A percentile compares a stretch with the other conserved stretches of the same genome.
Conservation (phyloP, 2,113 vertebrate species). For the Pelecanoides urinatrix region DNA sequence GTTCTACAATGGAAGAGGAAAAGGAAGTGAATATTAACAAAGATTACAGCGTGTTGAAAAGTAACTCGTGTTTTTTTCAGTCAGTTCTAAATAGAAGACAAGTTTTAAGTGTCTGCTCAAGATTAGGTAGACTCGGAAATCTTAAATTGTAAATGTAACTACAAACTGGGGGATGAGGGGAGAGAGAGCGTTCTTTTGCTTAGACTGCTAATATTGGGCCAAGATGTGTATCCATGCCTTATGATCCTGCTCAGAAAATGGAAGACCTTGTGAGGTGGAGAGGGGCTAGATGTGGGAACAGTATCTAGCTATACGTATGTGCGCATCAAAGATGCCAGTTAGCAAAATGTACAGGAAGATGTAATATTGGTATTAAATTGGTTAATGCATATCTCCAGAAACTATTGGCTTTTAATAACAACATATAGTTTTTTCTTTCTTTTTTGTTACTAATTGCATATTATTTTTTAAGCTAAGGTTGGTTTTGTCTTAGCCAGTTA, state of each 20-base stretch:
- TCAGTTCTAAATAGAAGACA: background rate
- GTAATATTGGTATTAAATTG: background rate
- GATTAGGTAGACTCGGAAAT: background rate
- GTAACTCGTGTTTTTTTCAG: accelerated
- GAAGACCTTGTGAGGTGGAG: background rate
- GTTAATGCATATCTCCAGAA: background rate
- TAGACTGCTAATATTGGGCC: background rate
- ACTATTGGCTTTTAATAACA: background rate
- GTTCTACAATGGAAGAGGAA: background rate
- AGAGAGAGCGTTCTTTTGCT: background rate
- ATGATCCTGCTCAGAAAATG: background rate
- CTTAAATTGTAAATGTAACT: background rate
- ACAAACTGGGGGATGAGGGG: background rate
- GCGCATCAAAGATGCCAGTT: background rate
- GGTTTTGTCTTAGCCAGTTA: background rate
- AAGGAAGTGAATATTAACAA: background rate
- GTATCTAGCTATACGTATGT: background rate
- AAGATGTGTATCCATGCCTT: background rate
- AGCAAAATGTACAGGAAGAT: background rate
- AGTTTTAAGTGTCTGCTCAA: background rate
- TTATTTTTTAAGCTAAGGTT: background rate
- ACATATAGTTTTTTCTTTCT: background rate
- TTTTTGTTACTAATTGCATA: background rate
- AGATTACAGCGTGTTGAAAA: background rate
- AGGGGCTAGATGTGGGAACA: background rate